A percentile compares a stretch with the other conserved stretches of the same genome.
These are phyloP conservation scores for Leucozona laternaria DNA, from an alignment of 2,888 invertebrate species.

Conservation along the genomic window DNA sequence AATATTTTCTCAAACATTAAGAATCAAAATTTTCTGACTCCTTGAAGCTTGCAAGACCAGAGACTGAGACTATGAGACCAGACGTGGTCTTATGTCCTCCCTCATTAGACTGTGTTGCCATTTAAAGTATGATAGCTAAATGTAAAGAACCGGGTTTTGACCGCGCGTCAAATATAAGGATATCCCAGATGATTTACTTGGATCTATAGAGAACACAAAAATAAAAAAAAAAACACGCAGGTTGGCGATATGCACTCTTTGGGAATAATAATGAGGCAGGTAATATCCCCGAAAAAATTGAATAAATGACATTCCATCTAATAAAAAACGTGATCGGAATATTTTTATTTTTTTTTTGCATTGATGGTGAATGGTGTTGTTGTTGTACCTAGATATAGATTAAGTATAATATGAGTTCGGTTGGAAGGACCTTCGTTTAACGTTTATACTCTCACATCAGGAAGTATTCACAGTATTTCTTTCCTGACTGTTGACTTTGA, in stretches of 20 bases:
- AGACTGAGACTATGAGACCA: too few relatives aligned
- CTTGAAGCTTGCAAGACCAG: conserved; percentile 24
- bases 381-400: neutral
- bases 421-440: conserved; percentile 32
- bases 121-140: conserved; percentile 54
- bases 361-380: neutral
- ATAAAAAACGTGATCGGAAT: conserved; percentile 76
- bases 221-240: conserved; percentile 40
- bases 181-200: conserved; percentile 12
- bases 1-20: conserved; percentile 66
- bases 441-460: neutral
- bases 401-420: neutral
- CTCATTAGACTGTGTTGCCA: neutral
- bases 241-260: conserved; percentile 70
- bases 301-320: conserved; percentile 76
- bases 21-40: conserved; percentile 48
- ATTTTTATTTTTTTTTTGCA: neutral
- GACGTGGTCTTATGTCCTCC: conserved; percentile 5
- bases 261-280: conserved; percentile 74
- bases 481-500: conserved; percentile 56
- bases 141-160: conserved; percentile 62
- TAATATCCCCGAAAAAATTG: conserved; percentile 75
- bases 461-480: conserved; percentile 38
- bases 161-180: conserved; percentile 18
- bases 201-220: neutral